A percentile compares a stretch with the other conserved stretches of the same genome.
phyloP scores from a whole-genome alignment of 2,888 invertebrate species.

The Spilosoma lubricipeda region DNA sequence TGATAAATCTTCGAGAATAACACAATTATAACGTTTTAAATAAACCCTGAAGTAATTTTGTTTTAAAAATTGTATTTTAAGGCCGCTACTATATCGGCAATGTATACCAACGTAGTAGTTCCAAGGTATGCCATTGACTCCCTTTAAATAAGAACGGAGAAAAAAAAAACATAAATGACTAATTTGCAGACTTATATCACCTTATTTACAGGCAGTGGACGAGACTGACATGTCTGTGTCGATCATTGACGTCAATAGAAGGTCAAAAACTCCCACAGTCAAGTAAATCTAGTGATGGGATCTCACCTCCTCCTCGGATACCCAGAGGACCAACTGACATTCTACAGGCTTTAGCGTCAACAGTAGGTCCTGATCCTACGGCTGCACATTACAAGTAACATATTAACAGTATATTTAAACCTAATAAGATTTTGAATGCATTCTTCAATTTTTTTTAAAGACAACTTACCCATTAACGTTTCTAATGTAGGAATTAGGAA shows the following conservation, averaged over 20 bases:
- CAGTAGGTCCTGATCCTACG: slow-evolving; percentile 92
- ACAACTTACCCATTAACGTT: not conserved
- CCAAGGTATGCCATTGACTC: slow-evolving; percentile 56
- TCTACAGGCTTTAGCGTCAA: slow-evolving; percentile 91
- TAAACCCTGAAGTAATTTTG: not conserved
- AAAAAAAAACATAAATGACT: slow-evolving; percentile 10
- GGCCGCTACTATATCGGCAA: slow-evolving; percentile 28
- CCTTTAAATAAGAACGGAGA: slow-evolving; percentile 35
- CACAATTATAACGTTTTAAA: not conserved
- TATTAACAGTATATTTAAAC: not conserved
- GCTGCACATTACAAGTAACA: slow-evolving; percentile 93
- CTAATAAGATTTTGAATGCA: not conserved
- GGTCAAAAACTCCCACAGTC: slow-evolving; percentile 74
- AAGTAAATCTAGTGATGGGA: slow-evolving; percentile 72
- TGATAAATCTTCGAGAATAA: slow-evolving; percentile 2
- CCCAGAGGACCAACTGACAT: slow-evolving; percentile 93
- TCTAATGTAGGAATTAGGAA: too few species aligned
- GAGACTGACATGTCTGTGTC: slow-evolving; percentile 70
- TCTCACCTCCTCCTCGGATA: slow-evolving; percentile 89
- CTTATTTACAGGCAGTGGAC: slow-evolving; percentile 70
- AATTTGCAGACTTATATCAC: not conserved
- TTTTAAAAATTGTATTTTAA: not conserved
- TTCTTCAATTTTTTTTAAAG: not conserved
- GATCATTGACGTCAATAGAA: slow-evolving; percentile 71
- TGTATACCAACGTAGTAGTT: slow-evolving; percentile 68